A percentile compares a stretch with the other conserved stretches of the same genome.
Conservation (phyloP, 2,888 invertebrate genomes). For the Drosophila crucigera region DNA sequence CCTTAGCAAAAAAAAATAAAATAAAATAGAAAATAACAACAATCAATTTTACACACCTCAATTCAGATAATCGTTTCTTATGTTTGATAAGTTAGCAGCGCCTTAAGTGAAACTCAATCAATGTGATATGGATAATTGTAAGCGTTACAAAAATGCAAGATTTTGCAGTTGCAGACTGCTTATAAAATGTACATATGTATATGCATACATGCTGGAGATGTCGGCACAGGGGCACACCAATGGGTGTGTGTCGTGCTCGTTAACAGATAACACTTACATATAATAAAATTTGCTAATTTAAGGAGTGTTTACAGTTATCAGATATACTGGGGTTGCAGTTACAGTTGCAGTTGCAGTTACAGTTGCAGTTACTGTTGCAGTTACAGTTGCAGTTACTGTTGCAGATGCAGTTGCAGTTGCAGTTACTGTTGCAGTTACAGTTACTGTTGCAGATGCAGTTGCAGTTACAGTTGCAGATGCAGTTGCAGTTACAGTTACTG, state of each 20-base stretch:
- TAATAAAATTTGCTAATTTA: constrained; percentile 47
- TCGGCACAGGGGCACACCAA: neutral
- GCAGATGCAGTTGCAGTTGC: neutral
- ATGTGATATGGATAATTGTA: neutral
- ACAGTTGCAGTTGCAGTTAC: constrained; percentile 13
- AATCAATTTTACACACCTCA: constrained; percentile 43
- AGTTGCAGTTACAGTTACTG: neutral
- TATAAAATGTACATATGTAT: neutral
- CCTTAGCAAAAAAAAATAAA: constrained; percentile 1
- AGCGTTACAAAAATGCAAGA: constrained; percentile 1
- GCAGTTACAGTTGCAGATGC: no score
- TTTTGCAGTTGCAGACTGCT: constrained; percentile 7
- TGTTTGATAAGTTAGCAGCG: neutral
- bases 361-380: no score
- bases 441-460: no score
- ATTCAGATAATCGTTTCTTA: constrained; percentile 7
- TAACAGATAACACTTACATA: neutral
- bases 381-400: constrained; percentile 11
- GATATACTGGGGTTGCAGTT: constrained; percentile 15
- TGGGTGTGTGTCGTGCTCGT: neutral
- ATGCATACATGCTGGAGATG: neutral
- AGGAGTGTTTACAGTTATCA: constrained; percentile 21
- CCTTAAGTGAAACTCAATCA: neutral
- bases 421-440: constrained; percentile 11
- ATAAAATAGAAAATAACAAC: neutral